Base-by-base conservation (phyloP, 2,797 vertebrate genomes). In the Trematomus bernacchii region DNA sequence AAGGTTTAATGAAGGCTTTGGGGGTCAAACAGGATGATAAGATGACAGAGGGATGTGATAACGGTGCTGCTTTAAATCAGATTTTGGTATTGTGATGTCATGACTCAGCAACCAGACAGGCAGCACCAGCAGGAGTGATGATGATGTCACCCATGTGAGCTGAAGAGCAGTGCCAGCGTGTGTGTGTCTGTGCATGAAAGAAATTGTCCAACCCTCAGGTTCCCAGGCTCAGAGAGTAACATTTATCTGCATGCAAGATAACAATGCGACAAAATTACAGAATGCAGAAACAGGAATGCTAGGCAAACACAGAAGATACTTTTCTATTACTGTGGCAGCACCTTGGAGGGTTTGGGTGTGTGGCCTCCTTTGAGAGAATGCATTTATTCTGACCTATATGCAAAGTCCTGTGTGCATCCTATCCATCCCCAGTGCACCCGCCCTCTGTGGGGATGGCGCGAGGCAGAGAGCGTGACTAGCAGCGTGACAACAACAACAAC, bases 381-480 rank as follows among this genome's bases (percentile, higher is more conserved):
- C 33, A 37, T 37, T 37, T 55, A 66, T 55, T 59, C 62, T 87
- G 86, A 85, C 83, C 80, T 82, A 85, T 69, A 87, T 89, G 77
- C 44, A 64, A 73, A 72, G 37, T 79, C 51, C 71, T 40, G 59
- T 73, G 58, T 83, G 66, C 66, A 76, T 80, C 67, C 53, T 40
- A 5, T 37, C 59, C 37, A 19, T 27, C 48, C 65, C 52, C 48
- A 15, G 52, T 18, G 55, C 51, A 57, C 65, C 42, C 46, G 62
- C 71, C 69, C 23, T 83, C 63, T 63, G 68, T 30, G 42, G 48
- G 72, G 71, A 77, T 82, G 68, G 82, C 81, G 71, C 37, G 58
- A 87, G 83, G 76, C 85, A 74, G 46, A 83, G 64, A 84, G 89
- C 82, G 88, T 89, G 91, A 90, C 87, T 69, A 73, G 66, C 84